A percentile compares a stretch with the other conserved stretches of the same genome.
These are phyloP conservation scores for Parthenolecanium corni DNA, from an alignment of 2,888 invertebrate genomes.

Conservation along the genomic window DNA sequence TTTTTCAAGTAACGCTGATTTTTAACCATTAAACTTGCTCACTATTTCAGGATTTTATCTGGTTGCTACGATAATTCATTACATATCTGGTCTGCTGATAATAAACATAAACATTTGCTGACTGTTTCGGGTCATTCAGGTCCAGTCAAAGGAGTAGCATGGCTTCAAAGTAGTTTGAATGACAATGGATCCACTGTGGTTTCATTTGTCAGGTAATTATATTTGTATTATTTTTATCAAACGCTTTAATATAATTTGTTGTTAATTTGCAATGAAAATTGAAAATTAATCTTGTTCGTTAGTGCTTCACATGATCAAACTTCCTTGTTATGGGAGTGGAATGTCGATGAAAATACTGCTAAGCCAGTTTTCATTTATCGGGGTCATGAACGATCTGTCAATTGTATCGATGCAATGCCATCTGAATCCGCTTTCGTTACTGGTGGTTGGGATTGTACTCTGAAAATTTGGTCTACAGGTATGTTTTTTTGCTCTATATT, in stretches of 20 bases:
- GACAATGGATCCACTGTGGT: conserved; percentile 39
- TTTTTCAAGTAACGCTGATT: too few species aligned
- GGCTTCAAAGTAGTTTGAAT: conserved; percentile 53
- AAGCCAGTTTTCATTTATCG: conserved; percentile 67
- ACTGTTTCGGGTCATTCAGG: conserved; percentile 70
- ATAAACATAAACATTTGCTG: conserved; percentile 47
- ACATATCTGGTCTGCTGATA: conserved; percentile 78
- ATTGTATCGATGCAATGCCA: conserved; percentile 67
- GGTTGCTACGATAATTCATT: conserved; percentile 90
- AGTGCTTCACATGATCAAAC: conserved; percentile 88
- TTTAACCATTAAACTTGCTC: too few species aligned
- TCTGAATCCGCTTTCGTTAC: conserved; percentile 59
- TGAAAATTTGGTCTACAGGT: conserved; percentile 83
- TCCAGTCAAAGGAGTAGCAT: conserved; percentile 76
- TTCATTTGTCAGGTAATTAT: conserved; percentile 53
- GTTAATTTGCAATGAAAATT: background rate
- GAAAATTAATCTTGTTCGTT: conserved; percentile 23
- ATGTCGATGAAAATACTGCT: conserved; percentile 57
- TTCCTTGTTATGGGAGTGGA: conserved; percentile 81
- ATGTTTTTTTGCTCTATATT: conserved; percentile 33
- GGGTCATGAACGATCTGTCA: conserved; percentile 86
- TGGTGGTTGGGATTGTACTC: conserved; percentile 83
- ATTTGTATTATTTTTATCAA: background rate
- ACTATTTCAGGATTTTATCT: conserved; percentile 66
- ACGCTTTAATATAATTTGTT: background rate